These are phyloP conservation scores for Nilaparvata lugens DNA, from an alignment of 1,140 invertebrate genomes.

Conservation along the genomic window DNA sequence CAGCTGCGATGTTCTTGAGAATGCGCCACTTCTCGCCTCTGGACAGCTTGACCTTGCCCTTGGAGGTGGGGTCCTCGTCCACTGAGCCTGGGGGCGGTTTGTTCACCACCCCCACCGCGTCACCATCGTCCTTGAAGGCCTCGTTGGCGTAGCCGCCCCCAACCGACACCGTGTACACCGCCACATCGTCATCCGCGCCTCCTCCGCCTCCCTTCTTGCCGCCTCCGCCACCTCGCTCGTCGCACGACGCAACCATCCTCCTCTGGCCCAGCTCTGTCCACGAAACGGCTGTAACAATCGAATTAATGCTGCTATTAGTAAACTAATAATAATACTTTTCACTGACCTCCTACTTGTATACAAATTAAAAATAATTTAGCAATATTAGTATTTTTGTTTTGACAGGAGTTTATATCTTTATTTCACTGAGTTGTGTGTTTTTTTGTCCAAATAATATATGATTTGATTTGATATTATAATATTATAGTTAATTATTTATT, in stretches of 20 bases:
- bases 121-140: slow-evolving; percentile 49
- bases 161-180: slow-evolving; percentile 10
- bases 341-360: no score
- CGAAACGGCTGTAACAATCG: not conserved
- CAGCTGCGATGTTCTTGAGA: slow-evolving; percentile 74
- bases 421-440: no score
- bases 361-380: no score
- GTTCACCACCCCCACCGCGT: slow-evolving; percentile 24
- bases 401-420: no score
- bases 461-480: no score
- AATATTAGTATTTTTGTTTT: no score
- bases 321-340: no score
- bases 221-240: not conserved
- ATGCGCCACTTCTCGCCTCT: slow-evolving; percentile 76
- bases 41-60: slow-evolving; percentile 66
- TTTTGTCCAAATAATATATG: no score
- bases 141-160: slow-evolving; percentile 50
- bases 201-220: not conserved
- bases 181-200: not conserved
- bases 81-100: slow-evolving; percentile 39
- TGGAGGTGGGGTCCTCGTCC: slow-evolving; percentile 51
- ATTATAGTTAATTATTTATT: no score
- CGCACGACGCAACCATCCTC: not conserved
- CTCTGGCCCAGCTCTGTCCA: not conserved
- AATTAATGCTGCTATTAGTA: no score